phyloP scores from a whole-genome alignment of 1,140 invertebrate species.

The Phymastichus coffea region DNA sequence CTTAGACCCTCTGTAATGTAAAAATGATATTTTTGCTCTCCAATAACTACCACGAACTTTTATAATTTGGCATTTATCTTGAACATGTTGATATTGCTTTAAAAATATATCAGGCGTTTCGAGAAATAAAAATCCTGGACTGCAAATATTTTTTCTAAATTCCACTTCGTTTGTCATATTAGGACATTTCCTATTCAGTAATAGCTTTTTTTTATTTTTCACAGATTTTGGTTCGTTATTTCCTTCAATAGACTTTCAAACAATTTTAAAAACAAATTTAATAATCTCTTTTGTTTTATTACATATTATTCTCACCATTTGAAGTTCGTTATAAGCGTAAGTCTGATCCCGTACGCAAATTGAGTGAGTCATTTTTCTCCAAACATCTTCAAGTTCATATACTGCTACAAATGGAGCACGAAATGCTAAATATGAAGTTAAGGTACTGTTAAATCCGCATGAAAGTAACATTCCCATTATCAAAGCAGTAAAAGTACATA shows the following conservation, averaged over 20 bases:
- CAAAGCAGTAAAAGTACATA: conserved; percentile 32
- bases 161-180: conserved; percentile 27
- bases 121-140: conserved; percentile 32
- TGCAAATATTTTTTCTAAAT: conserved; percentile 30
- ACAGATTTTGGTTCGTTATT: neutral
- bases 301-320: neutral
- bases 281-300: too few species aligned
- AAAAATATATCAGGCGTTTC: conserved; percentile 37
- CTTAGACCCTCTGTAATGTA: conserved; percentile 30
- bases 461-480: conserved; percentile 38
- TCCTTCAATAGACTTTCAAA: neutral
- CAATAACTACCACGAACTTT: conserved; percentile 31
- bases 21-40: conserved; percentile 30
- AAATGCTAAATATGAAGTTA: conserved; percentile 38
- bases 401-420: conserved; percentile 31
- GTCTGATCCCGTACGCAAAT: conserved; percentile 38
- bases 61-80: conserved; percentile 32
- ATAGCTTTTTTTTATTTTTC: conserved; percentile 18
- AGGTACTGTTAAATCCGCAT: conserved; percentile 36
- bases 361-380: conserved; percentile 31
- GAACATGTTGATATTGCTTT: conserved; percentile 29
- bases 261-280: neutral
- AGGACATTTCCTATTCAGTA: conserved; percentile 38
- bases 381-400: conserved; percentile 32
- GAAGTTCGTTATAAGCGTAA: conserved; percentile 28